Evolutionary conservation across 2,113 vertebrate genomes (phyloP).

Genomic region (Chaetorhynchus papuensis): DNA sequence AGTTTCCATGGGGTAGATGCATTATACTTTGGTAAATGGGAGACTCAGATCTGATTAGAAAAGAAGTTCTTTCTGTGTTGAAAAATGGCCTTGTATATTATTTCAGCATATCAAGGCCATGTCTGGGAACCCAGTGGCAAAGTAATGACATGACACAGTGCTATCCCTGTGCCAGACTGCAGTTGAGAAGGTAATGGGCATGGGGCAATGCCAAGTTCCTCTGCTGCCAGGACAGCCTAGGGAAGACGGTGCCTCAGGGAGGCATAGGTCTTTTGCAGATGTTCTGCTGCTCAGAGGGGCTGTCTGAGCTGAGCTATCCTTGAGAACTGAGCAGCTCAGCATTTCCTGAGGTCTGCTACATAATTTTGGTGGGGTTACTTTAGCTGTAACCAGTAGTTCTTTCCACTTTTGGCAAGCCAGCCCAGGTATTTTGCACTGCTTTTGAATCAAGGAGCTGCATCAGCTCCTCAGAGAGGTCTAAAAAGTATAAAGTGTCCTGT

Average conservation of each 20-base stretch:
- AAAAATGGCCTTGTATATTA: neutral
- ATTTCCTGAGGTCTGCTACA: neutral
- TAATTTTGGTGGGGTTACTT: neutral
- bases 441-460: neutral
- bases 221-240: neutral
- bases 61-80: neutral
- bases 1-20: neutral
- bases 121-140: neutral
- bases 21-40: neutral
- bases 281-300: neutral
- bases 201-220: neutral
- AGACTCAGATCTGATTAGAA: neutral
- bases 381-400: neutral
- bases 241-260: neutral
- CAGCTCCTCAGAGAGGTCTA: neutral
- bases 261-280: neutral
- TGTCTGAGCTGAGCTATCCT: neutral
- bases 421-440: neutral
- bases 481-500: neutral
- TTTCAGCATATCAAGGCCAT: neutral
- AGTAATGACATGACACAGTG: neutral
- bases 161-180: neutral
- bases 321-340: neutral
- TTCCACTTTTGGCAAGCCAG: neutral
- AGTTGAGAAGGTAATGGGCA: neutral